These are phyloP conservation scores for Triplophysa bombifrons DNA, from an alignment of 2,797 vertebrate genomes.

Conservation along the genomic window DNA sequence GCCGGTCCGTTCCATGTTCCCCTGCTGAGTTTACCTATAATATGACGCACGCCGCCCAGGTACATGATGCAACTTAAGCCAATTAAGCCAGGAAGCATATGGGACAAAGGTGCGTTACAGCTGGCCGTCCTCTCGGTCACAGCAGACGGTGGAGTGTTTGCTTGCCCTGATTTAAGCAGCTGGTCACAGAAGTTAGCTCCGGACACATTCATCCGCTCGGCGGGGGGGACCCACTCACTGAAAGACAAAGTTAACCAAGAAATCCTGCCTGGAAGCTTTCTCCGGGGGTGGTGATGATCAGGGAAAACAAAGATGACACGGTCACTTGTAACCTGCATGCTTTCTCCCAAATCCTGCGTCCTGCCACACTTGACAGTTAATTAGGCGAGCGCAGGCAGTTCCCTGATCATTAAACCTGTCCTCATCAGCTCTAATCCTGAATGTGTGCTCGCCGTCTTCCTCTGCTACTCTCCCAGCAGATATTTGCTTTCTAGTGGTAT, in stretches of 20 bases:
- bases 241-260: slow-evolving; percentile 75
- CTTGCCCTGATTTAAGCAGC: slow-evolving; percentile 87
- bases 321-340: slow-evolving; percentile 56
- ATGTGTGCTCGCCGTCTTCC: slow-evolving; percentile 66
- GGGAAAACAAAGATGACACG: slow-evolving; percentile 43
- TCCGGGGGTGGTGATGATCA: slow-evolving; percentile 62
- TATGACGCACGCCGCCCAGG: slow-evolving; percentile 44
- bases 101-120: slow-evolving; percentile 75
- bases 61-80: slow-evolving; percentile 64
- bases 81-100: slow-evolving; percentile 75
- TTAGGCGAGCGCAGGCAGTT: slow-evolving; percentile 67
- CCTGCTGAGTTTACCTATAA: neutral
- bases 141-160: slow-evolving; percentile 77
- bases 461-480: slow-evolving; percentile 18
- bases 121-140: slow-evolving; percentile 69
- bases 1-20: slow-evolving; percentile 13
- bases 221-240: slow-evolving; percentile 71
- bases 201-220: slow-evolving; percentile 73
- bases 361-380: slow-evolving; percentile 78
- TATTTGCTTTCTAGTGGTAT: slow-evolving; percentile 63
- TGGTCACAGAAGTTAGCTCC: slow-evolving; percentile 74
- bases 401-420: slow-evolving; percentile 81
- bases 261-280: slow-evolving; percentile 65
- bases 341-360: slow-evolving; percentile 64
- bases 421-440: slow-evolving; percentile 78